These are phyloP conservation scores for Pentalonia nigronervosa DNA, from an alignment of 1,140 invertebrate genomes.

Conservation along the genomic window DNA sequence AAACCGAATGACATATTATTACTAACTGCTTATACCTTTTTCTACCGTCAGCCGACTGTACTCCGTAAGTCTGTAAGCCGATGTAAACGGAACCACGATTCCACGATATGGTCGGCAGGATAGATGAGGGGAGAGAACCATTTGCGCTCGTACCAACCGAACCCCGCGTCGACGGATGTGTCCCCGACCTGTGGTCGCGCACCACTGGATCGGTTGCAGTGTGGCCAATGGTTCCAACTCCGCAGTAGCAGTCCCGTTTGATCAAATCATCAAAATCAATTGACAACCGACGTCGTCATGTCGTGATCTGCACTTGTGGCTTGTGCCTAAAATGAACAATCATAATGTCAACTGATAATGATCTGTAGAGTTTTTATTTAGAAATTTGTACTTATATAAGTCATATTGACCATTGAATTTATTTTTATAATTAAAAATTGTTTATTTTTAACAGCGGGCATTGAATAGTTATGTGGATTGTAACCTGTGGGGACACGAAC, in stretches of 20 bases:
- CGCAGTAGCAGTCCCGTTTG: background rate
- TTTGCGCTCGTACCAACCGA: conserved; percentile 53
- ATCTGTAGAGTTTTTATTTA: no score
- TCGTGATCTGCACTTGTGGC: background rate
- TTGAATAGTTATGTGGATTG: no score
- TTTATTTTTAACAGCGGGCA: no score
- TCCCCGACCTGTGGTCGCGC: background rate
- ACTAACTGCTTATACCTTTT: background rate
- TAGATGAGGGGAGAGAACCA: conserved; percentile 52
- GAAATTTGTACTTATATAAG: no score
- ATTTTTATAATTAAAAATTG: no score
- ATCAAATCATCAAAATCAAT: background rate
- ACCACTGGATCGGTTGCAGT: background rate
- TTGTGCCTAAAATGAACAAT: background rate
- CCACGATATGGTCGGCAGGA: conserved; percentile 53
- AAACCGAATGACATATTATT: conserved; percentile 30
- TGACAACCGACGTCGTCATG: background rate
- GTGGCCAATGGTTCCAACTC: background rate
- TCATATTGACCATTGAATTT: no score
- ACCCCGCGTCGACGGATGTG: background rate
- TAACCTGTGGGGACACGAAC: no score
- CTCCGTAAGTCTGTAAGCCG: background rate
- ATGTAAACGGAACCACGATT: conserved; percentile 58
- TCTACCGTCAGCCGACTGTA: background rate
- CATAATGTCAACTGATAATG: no score